phyloP scores from a whole-genome alignment of 2,113 vertebrate species.

The Gambusia affinis region DNA sequence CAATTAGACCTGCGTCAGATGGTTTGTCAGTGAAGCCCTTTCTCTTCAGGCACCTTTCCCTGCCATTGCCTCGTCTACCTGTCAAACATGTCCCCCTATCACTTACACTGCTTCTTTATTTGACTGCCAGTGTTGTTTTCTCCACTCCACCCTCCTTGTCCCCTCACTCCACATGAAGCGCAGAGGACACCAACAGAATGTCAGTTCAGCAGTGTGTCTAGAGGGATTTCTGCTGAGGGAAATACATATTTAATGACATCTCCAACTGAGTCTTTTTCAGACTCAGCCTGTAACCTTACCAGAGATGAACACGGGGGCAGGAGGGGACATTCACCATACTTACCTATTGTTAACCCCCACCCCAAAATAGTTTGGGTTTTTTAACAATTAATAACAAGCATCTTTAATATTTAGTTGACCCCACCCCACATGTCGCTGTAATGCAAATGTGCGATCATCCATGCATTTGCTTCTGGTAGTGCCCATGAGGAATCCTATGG shows the following conservation, averaged over 20 bases:
- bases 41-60: conserved; percentile 3
- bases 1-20: conserved; percentile 33
- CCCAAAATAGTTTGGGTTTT: background rate
- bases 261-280: conserved; percentile 56
- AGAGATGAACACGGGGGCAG: background rate
- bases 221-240: conserved; percentile 58
- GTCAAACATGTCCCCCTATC: conserved; percentile 21
- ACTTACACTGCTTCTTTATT: conserved; percentile 7
- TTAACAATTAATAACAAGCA: background rate
- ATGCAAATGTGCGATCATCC: no score
- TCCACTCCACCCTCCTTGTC: conserved; percentile 1
- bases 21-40: background rate
- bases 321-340: conserved; percentile 14
- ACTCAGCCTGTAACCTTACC: conserved; percentile 35
- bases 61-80: conserved; percentile 34
- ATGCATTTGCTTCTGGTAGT: no score
- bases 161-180: conserved; percentile 26
- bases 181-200: conserved; percentile 54
- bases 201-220: conserved; percentile 60
- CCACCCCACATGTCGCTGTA: no score
- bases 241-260: conserved; percentile 76
- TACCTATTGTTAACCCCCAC: background rate
- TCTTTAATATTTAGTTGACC: background rate
- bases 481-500: no score
- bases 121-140: conserved; percentile 12